Evolutionary conservation across 2,797 vertebrate species (phyloP).

Genomic region (Coregonus suidteri): DNA sequence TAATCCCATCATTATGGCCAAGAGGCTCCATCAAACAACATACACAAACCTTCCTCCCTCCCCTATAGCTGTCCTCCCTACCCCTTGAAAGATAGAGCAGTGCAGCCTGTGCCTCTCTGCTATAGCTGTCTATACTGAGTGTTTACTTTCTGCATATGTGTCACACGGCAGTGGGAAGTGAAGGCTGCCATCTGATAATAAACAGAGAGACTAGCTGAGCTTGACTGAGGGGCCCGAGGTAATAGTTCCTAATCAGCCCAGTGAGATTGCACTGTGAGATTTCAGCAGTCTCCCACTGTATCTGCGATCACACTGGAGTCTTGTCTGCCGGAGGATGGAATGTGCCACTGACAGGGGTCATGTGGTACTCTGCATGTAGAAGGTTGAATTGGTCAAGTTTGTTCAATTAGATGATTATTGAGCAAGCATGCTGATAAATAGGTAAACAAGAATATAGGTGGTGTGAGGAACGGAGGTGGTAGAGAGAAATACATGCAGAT

Average conservation of each 20-base stretch:
- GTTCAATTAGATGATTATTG: too few species aligned
- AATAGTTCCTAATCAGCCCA: slow-evolving; percentile 57
- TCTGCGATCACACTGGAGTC: slow-evolving; percentile 13
- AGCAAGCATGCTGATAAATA: too few species aligned
- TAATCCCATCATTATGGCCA: background rate
- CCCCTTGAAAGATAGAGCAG: slow-evolving; percentile 4
- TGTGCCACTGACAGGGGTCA: slow-evolving; percentile 12
- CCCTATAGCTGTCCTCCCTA: too few species aligned
- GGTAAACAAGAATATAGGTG: too few species aligned
- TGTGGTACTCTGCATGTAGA: slow-evolving; percentile 26
- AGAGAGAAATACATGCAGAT: too few species aligned
- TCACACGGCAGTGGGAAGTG: slow-evolving; percentile 23
- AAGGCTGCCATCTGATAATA: slow-evolving; percentile 64
- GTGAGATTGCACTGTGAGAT: slow-evolving; percentile 50
- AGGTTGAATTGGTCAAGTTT: slow-evolving; percentile 12
- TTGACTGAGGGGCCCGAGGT: slow-evolving; percentile 56
- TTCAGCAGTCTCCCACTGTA: slow-evolving; percentile 35
- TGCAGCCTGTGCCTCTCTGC: too few species aligned
- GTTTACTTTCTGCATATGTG: slow-evolving; percentile 2
- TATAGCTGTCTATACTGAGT: background rate
- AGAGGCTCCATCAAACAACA: background rate
- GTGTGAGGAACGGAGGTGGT: too few species aligned
- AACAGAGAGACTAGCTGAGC: slow-evolving; percentile 67
- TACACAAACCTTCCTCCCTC: background rate
- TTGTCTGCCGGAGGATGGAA: background rate